Evolutionary conservation across 2,888 invertebrate genomes (phyloP), one percentile per base, ranked within the genome.

Genomic region (Tetropium fuscum): DNA sequence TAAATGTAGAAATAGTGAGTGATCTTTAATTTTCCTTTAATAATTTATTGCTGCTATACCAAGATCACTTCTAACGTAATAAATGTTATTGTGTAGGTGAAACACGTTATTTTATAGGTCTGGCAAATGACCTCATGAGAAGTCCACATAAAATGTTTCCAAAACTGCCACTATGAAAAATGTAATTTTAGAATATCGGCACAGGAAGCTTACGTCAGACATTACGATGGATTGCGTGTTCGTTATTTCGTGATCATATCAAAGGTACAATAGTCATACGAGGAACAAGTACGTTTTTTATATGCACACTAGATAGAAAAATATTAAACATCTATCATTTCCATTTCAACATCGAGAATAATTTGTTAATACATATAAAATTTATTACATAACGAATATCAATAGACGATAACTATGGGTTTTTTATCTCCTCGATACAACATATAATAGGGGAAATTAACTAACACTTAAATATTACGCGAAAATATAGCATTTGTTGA

Each of bases 281-380:
- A 22, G 22, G n/a, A 48, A 48, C 36, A 36, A 32, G 34, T 15
- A 20, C 22, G n/a, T 36, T 6, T 34, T 47, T 16, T 36, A 36
- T 8, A 48, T 20, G 34, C 34, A 36, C 22, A 15, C 20, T 22
- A 36, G 19, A 15, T 40, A 27, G n/a, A 40, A 25, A 51, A 38
- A 34, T 25, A 25, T 40, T 22, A 36, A 38, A 36, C 11, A 38
- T 38, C 22, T 22, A 51, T 51, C 27, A 51, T 40, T 27, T 25
- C 27, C 25, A 27, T 40, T 38, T 38, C 18, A 40, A 38, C 27
- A 40, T 40, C 40, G 38, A 51, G 20, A n/a, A 51, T 51, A 40
- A 19, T 40, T 51, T 38, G 15, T 51, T 15, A 44, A 27, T 44
- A 40, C 18, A 8, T 48, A 48, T 48, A 48, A 48, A 48, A 48